Base-by-base conservation (phyloP, 2,113 vertebrate genomes). In the Onychostruthus taczanowskii region DNA sequence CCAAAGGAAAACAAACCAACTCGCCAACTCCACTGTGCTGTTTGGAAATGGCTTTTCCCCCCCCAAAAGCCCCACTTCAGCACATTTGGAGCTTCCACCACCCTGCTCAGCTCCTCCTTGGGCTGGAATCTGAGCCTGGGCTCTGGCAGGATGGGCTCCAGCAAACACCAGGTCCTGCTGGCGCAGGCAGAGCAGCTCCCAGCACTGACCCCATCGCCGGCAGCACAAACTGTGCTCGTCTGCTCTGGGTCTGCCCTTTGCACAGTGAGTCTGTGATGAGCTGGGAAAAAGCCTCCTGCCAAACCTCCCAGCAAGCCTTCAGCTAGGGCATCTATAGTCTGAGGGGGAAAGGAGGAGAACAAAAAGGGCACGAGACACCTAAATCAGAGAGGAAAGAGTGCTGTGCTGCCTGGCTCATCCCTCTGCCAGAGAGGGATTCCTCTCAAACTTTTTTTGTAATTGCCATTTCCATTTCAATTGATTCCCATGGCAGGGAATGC, bases 1-100 rank as follows among this genome's bases (percentile, higher is more conserved):
- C 93, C 96, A 96, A 94, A 75, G 90, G 83, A 92, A 95, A 97
- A 94, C 90, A 95, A 50, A 94, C 83, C 64, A 70, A 72, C 73
- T 90, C 1, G 53, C 85, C 93, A 93, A 37, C 83, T 68, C 52
- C 84, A 78, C 4, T 39, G 76, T 83, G 49, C 79, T 90, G 43
- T 49, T 95, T 84, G 68, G 61, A 92, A 86, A 92, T 13, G 64
- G 85, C 44, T 56, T 68, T 78, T 50, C 49, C 30, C 7, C 7
- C 27, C 33, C 21, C 14, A 30, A 30, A 95, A 96, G 50, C 33
- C 64, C 61, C 79, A 21, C 68, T 94, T 81, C 68, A 79, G 90
- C 92, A 84, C 47, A 67, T 92, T 81, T 30, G 59, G 84, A 94
- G 75, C 47, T 80, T 66, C 90, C 59, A 63, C 50, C 20, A 15